phyloP scores from a whole-genome alignment of 2,888 invertebrate genomes.

The Deilephila elpenor region DNA sequence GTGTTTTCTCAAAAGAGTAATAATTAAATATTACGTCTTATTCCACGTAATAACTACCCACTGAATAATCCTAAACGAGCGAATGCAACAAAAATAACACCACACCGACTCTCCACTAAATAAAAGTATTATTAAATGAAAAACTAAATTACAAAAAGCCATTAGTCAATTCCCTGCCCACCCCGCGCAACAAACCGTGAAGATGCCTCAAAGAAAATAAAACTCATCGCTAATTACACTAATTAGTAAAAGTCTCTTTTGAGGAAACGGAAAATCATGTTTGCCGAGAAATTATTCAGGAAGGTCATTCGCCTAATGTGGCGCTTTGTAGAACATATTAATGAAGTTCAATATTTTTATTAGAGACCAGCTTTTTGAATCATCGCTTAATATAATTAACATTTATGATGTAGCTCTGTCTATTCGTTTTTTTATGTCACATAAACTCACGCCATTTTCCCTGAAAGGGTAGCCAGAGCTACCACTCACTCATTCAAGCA shows the following conservation, averaged over 20 bases:
- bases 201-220: constrained; percentile 12
- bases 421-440: no score
- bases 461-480: no score
- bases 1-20: no score
- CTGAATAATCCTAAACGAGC: background rate
- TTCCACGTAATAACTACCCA: background rate
- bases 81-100: background rate
- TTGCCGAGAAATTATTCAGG: background rate
- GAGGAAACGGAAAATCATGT: background rate
- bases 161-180: background rate
- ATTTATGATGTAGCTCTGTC: no score
- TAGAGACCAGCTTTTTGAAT: background rate
- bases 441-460: no score
- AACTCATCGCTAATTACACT: constrained; percentile 6
- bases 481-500: no score
- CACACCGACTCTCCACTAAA: background rate
- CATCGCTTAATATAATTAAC: no score
- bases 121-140: background rate
- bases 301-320: background rate
- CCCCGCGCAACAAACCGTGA: background rate
- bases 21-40: no score
- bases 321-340: background rate
- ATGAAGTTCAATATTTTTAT: background rate
- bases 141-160: background rate
- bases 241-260: constrained; percentile 2